These are phyloP conservation scores for Rhizomys pruinosus DNA, from an alignment of 2,113 vertebrate genomes.

Conservation along the genomic window DNA sequence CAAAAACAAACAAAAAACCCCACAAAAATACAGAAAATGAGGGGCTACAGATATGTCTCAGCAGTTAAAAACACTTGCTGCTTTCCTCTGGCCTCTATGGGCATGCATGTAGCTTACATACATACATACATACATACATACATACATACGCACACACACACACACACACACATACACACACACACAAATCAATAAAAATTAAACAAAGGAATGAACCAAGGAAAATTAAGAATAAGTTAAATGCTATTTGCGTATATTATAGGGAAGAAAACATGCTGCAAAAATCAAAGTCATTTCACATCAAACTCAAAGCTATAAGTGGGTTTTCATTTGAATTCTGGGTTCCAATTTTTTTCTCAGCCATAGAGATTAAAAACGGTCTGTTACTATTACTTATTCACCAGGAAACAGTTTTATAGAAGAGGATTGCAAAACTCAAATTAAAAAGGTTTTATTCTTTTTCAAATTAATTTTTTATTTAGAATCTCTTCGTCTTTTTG, in stretches of 20 bases:
- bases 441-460: neutral
- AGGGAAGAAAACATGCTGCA: neutral
- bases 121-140: too few relatives aligned
- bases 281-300: slow-evolving; percentile 28
- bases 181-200: too few relatives aligned
- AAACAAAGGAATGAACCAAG: neutral
- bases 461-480: neutral
- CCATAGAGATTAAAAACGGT: neutral
- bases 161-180: too few relatives aligned
- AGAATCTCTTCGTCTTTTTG: neutral
- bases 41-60: too few relatives aligned
- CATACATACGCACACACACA: too few relatives aligned
- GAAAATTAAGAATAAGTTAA: neutral
- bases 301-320: neutral
- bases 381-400: neutral
- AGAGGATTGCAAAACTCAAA: neutral
- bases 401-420: neutral
- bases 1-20: too few relatives aligned
- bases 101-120: too few relatives aligned
- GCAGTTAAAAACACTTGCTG: too few relatives aligned
- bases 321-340: slow-evolving; percentile 27
- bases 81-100: too few relatives aligned
- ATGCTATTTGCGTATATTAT: neutral
- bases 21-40: too few relatives aligned
- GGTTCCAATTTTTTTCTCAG: neutral